Base-by-base conservation (phyloP, 2,797 vertebrate genomes). In the Lepus townsendii region DNA sequence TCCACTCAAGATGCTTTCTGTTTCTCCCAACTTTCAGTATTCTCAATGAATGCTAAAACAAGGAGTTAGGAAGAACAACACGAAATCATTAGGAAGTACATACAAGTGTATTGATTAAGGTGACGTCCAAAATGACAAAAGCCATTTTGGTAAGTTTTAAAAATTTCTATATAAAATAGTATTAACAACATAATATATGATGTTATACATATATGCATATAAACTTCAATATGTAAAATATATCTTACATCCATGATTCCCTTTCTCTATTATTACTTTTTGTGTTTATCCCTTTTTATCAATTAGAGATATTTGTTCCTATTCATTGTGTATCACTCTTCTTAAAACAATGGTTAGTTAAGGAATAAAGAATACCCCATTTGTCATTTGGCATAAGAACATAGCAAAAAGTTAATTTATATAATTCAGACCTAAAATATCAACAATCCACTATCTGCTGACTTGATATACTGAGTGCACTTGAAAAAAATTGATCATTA, bases 351-450 rank as follows among this genome's bases (percentile, higher is more conserved):
- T 7, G 60, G 42, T 24, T 0, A 2, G 1, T 68, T 35, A 71
- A 83, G 50, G 24, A 42, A 1, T 47, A 75, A 76, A 78, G 27
- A 85, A 79, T 47, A 65, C 68, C 16, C 1, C 0, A 26, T 85
- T 75, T 89, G 3, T 62, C 14, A 78, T 16, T 57, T 38, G 13
- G 26, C 19, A 79, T n/a, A 32, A 86, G 17, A 92, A 47, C 14
- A 76, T 82, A 92, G 52, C 4, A 89, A 35, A 85, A 87, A 2
- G 1, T 24, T 73, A 26, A 2, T 35, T 91, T 71, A 62, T 57
- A 24, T 88, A 91, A 86, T 19, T 65, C 6, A 72, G 7, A 50
- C 5, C 1, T 75, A 76, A 92, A 95, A 90, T 91, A 54, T 57
- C 22, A 66, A 83, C 2, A 63, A 27, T 78, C 7, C 73, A 50